Evolutionary conservation across 2,888 invertebrate species (phyloP).

Genomic region (Girardia tigrina): DNA sequence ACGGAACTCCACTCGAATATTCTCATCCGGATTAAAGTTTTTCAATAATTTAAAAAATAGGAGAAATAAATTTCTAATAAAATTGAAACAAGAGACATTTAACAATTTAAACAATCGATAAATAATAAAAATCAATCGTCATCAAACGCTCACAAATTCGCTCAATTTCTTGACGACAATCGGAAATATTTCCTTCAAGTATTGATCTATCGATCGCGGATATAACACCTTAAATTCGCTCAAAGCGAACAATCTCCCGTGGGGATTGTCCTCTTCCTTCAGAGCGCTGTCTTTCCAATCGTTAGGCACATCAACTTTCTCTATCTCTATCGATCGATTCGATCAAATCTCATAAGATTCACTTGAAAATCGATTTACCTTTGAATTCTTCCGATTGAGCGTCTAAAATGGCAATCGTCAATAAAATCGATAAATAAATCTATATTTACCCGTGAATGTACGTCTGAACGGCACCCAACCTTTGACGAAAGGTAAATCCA

Average conservation of each 20-base stretch:
- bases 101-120: too few relatives aligned
- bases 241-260: background rate
- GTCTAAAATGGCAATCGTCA: too few relatives aligned
- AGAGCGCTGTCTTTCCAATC: background rate
- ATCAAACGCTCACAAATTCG: background rate
- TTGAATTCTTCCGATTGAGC: too few relatives aligned
- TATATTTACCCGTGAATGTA: background rate
- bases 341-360: background rate
- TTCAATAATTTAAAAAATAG: too few relatives aligned
- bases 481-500: background rate
- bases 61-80: too few relatives aligned
- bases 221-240: slow-evolving; percentile 5
- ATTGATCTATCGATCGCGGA: background rate
- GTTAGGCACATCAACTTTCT: slow-evolving; percentile 3
- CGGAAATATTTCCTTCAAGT: background rate
- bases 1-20: too few relatives aligned
- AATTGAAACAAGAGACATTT: too few relatives aligned
- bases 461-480: background rate
- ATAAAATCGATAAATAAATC: too few relatives aligned
- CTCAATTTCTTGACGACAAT: background rate
- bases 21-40: too few relatives aligned
- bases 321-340: background rate
- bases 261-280: background rate
- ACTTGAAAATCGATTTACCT: background rate
- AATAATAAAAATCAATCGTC: too few relatives aligned